Base-by-base conservation (phyloP, 2,797 vertebrate genomes). In the Muraenolepis orangiensis region DNA sequence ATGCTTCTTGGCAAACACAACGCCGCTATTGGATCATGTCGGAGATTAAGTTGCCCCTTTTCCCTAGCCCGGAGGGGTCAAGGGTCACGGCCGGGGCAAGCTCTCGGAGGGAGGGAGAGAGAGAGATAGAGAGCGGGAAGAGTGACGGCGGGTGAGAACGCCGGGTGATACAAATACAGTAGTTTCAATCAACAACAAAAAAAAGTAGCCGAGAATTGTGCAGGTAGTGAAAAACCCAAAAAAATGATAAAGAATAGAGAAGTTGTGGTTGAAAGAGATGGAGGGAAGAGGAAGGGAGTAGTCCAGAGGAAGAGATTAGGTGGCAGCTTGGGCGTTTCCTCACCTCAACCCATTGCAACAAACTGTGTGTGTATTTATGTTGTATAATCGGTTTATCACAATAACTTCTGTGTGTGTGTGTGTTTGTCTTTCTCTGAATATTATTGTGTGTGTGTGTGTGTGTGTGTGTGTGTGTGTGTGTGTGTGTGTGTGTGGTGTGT, bases 271-370 rank as follows among this genome's bases (percentile, higher is more conserved):
- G 31, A 73, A 81, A 57, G 72, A 85, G 81, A 83, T 79, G 76
- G 76, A 79, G 68, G 71, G 71, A 78, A 84, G 81, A 88, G 87
- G 87, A 90, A 88, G 89, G 89, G 89, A 85, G 88, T 87, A 87
- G 87, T 87, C 86, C 46, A 84, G 73, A 88, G 76, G 79, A 87
- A 85, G 83, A 82, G 79, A 71, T 76, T 78, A 85, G 80, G 10
- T 3, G 80, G 83, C 76, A 4, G 26, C 72, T 11, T 80, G 88
- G 89, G 88, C 85, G 88, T 87, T 83, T 40, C 81, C 77, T 86
- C 86, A 86, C 87, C 77, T 84, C 77, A 84, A 80, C 71, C 46
- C 75, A 70, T 86, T 78, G 78, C 38, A 86, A 79, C 82, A 13
- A 16, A 42, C 16, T 12, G 6, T 74, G 34, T 26, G 12, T 77